phyloP scores from a whole-genome alignment of 1,140 invertebrate genomes.

The Branchinecta lindahli region DNA sequence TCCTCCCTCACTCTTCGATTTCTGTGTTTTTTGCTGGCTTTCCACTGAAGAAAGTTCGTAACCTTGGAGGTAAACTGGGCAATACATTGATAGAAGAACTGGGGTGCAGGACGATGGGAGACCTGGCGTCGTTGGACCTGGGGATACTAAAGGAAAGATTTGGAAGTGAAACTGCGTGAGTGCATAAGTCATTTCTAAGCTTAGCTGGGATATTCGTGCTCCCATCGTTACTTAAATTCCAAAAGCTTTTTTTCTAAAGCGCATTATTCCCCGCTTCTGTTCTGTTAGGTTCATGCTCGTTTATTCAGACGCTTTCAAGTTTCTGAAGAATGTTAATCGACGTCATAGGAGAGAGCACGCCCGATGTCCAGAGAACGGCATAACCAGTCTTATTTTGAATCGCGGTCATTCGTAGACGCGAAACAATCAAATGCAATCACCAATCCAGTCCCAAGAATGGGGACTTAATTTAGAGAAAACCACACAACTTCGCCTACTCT shows the following conservation, averaged over 20 bases:
- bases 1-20: constrained; percentile 54
- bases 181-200: constrained; percentile 18
- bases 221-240: background rate
- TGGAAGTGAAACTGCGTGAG: constrained; percentile 68
- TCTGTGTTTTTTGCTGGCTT: constrained; percentile 45
- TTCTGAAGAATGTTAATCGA: too few relatives aligned
- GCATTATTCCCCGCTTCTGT: background rate
- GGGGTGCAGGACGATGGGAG: constrained; percentile 56
- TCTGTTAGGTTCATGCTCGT: too few relatives aligned
- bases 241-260: background rate
- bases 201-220: background rate
- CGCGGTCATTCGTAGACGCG: too few relatives aligned
- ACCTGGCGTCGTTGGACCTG: constrained; percentile 50
- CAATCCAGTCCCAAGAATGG: too few relatives aligned
- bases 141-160: constrained; percentile 51
- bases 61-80: constrained; percentile 79
- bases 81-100: constrained; percentile 50
- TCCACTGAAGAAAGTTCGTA: constrained; percentile 59
- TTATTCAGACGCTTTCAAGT: too few relatives aligned
- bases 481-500: too few relatives aligned
- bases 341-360: too few relatives aligned
- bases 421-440: too few relatives aligned
- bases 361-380: too few relatives aligned
- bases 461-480: too few relatives aligned
- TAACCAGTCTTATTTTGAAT: too few relatives aligned